Evolutionary conservation across 2,888 invertebrate genomes (phyloP), one percentile per base, ranked within the genome.

Genomic region (Antitype chi): DNA sequence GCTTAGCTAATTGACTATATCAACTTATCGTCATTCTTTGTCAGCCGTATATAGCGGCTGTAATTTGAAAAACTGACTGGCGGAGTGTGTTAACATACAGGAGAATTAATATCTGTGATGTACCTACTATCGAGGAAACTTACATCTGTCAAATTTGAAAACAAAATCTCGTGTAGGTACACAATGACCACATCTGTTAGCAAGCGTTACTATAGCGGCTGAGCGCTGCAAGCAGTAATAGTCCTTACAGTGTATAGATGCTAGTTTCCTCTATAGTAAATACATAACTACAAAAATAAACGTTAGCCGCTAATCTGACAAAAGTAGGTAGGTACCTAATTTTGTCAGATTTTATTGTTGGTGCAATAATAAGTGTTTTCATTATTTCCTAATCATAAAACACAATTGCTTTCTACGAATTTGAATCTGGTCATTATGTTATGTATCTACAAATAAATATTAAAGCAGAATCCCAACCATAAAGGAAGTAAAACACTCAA

Each of bases 401-500:
- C 23, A 28, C 28, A 32, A 52, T 28, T 38, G 53, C 23, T 32
- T 68, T 55, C 8, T 49, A 55, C 11, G 15, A 59, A 43, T 59
- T 3, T 49, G 20, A 49, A 55, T 52, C 55, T 73, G 17, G 55
- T 15, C 59, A 71, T 49, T 64, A 69, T 55, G 15, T 62, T 53
- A 47, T 49, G 11, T 62, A 11, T n/a, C 3, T n/a, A 67, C 25
- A 74, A 70, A 74, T 53, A 80, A 49, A 64, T 70, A 60, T 67
- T 52, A 62, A 67, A 66, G 52, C 53, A 23, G 74, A 80, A 47
- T n/a, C n/a, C 20, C 59, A 32, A 70, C 20, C 20, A 25, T 55
- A 72, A 86, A 78, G 69, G 69, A 83, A 83, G 80, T 52, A n/a
- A 63, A 86, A 79, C 59, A 55, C 59, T 79, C 86, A 86, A 79